Conservation (phyloP, 1,140 invertebrate species). For the Formica selysi region DNA sequence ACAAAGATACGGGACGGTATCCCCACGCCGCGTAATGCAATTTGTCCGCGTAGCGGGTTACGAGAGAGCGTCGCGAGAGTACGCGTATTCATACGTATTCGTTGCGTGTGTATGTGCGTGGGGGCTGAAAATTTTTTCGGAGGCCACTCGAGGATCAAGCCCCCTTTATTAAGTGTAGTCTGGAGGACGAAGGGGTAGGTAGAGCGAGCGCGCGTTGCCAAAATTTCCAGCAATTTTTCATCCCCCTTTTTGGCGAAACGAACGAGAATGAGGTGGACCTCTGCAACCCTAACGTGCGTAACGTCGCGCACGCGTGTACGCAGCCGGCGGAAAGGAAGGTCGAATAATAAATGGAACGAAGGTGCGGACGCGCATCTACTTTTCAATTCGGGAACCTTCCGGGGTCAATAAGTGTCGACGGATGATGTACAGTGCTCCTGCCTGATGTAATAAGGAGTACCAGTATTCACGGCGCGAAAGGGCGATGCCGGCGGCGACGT, state of each 20-base stretch:
- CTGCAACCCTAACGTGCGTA: slow-evolving; percentile 6
- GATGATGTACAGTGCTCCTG: slow-evolving; percentile 79
- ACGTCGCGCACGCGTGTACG: slow-evolving; percentile 36
- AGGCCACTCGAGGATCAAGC: slow-evolving; percentile 64
- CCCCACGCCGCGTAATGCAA: slow-evolving; percentile 64
- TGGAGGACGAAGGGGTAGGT: slow-evolving; percentile 36
- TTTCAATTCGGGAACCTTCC: slow-evolving; percentile 81
- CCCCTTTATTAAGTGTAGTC: slow-evolving; percentile 73
- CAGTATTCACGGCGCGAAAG: slow-evolving; percentile 38
- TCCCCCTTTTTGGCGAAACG: slow-evolving; percentile 69
- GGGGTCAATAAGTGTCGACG: slow-evolving; percentile 84
- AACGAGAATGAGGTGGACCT: slow-evolving; percentile 67
- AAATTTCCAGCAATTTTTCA: slow-evolving; percentile 80
- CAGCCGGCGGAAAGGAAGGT: slow-evolving; percentile 59
- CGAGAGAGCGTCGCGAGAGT: slow-evolving; percentile 37
- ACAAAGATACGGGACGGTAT: slow-evolving; percentile 40
- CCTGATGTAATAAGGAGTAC: slow-evolving; percentile 78
- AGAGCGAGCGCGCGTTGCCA: slow-evolving; percentile 52
- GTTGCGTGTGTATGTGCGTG: neutral
- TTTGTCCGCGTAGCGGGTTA: slow-evolving; percentile 63
- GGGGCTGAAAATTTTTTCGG: slow-evolving; percentile 63
- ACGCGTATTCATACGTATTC: neutral
- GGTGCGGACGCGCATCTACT: slow-evolving; percentile 80
- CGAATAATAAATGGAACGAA: slow-evolving; percentile 80
- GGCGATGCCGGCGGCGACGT: neutral